A percentile compares a stretch with the other conserved stretches of the same genome.
phyloP scores from a whole-genome alignment of 2,113 vertebrate species.

The Sclerurus mexicanus region DNA sequence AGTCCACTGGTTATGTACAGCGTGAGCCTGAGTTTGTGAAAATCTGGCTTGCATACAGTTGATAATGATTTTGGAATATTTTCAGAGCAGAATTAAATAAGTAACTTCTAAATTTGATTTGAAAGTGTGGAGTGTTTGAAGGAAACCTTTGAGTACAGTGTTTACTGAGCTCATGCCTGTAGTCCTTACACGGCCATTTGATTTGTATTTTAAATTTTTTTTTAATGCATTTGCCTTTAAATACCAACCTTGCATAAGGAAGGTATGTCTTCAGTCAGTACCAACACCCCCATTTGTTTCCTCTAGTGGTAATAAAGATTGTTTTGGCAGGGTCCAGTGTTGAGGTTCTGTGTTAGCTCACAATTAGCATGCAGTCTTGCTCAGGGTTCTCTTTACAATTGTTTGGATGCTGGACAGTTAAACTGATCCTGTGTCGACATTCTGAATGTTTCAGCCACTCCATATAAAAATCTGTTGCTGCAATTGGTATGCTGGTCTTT shows the following conservation, averaged over 20 bases:
- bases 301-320: background rate
- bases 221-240: background rate
- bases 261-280: background rate
- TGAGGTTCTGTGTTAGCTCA: background rate
- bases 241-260: background rate
- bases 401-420: background rate
- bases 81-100: slow-evolving; percentile 23
- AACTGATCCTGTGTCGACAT: background rate
- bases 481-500: background rate
- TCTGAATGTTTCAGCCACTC: background rate
- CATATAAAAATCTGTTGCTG: background rate
- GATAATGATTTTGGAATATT: slow-evolving; percentile 15
- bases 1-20: background rate
- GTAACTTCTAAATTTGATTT: background rate
- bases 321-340: background rate
- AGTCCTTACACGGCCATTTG: background rate
- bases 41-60: background rate
- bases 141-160: background rate
- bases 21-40: background rate
- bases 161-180: background rate
- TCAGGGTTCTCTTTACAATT: background rate
- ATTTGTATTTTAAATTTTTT: background rate
- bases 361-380: background rate
- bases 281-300: background rate
- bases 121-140: background rate